phyloP scores from a whole-genome alignment of 2,888 invertebrate genomes.

The Chloroclystis v-ata region DNA sequence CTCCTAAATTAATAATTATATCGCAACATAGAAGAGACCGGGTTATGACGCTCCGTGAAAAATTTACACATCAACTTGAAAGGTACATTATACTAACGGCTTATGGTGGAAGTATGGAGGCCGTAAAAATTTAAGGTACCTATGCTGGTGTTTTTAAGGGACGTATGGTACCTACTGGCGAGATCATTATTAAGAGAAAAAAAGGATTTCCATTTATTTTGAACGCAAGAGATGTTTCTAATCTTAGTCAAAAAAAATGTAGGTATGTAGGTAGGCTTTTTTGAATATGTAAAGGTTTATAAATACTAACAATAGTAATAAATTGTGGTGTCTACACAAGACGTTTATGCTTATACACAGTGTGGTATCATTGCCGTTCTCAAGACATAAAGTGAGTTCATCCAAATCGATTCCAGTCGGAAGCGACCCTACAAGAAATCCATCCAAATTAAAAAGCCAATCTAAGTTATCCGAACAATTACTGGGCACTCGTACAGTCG shows the following conservation, averaged over 20 bases:
- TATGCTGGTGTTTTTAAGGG: background rate
- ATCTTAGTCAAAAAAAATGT: too few relatives aligned
- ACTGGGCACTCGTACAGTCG: constrained; percentile 70
- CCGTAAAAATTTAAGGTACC: constrained; percentile 22
- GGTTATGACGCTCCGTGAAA: constrained; percentile 37
- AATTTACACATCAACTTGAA: constrained; percentile 40
- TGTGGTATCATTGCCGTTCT: too few relatives aligned
- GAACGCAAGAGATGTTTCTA: too few relatives aligned
- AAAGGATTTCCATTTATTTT: too few relatives aligned
- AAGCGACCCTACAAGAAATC: constrained; percentile 28
- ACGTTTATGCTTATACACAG: too few relatives aligned
- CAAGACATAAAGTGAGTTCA: constrained; percentile 1
- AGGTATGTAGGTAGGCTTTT: background rate
- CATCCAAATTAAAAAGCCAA: constrained; percentile 68
- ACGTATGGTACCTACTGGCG: too few relatives aligned
- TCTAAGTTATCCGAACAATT: constrained; percentile 76
- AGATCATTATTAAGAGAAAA: too few relatives aligned
- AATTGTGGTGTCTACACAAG: too few relatives aligned
- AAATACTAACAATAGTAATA: too few relatives aligned
- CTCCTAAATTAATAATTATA: background rate
- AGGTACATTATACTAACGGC: constrained; percentile 27
- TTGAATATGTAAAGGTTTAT: too few relatives aligned
- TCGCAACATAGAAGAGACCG: constrained; percentile 28
- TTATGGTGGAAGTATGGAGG: constrained; percentile 25
- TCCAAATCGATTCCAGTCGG: constrained; percentile 16